Evolutionary conservation across 2,888 invertebrate species (phyloP).

Genomic region (Poecilus cupreus): DNA sequence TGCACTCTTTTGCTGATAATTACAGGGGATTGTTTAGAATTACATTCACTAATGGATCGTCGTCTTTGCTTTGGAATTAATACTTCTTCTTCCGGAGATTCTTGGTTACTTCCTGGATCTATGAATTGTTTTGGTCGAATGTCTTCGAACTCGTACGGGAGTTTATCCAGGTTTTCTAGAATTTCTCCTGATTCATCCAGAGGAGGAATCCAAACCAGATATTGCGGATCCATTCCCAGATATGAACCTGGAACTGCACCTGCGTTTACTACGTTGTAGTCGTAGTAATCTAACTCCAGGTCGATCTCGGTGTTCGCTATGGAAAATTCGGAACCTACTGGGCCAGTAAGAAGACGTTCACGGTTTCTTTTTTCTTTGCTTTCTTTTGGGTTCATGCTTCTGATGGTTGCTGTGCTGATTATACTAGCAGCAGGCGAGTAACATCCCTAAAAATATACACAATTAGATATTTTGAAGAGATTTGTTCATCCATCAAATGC

Average conservation of each 20-base stretch:
- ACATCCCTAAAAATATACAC: slow-evolving; percentile 76
- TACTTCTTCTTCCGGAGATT: slow-evolving; percentile 78
- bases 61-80: slow-evolving; percentile 71
- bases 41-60: slow-evolving; percentile 62
- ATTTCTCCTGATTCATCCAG: slow-evolving; percentile 81
- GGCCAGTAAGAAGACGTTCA: slow-evolving; percentile 78
- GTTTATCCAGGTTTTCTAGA: slow-evolving; percentile 76
- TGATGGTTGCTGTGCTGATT: slow-evolving; percentile 79
- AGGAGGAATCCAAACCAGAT: slow-evolving; percentile 91
- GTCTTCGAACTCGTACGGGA: slow-evolving; percentile 72
- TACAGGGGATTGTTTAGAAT: slow-evolving; percentile 8
- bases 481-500: background rate
- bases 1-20: slow-evolving; percentile 33
- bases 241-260: slow-evolving; percentile 91
- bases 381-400: slow-evolving; percentile 81
- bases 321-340: slow-evolving; percentile 83
- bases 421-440: slow-evolving; percentile 83
- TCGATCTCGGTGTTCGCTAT: slow-evolving; percentile 83
- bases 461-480: background rate
- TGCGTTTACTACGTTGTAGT: slow-evolving; percentile 89
- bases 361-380: slow-evolving; percentile 87
- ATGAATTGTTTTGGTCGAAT: slow-evolving; percentile 69
- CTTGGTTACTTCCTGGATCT: slow-evolving; percentile 81
- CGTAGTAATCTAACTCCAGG: slow-evolving; percentile 90
- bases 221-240: slow-evolving; percentile 92